Percentiles rank a stretch among this genome's conserved stretches.
Evolutionary conservation across 1,140 invertebrate genomes (phyloP).

Genomic region (Temnothorax curvispinosus): DNA sequence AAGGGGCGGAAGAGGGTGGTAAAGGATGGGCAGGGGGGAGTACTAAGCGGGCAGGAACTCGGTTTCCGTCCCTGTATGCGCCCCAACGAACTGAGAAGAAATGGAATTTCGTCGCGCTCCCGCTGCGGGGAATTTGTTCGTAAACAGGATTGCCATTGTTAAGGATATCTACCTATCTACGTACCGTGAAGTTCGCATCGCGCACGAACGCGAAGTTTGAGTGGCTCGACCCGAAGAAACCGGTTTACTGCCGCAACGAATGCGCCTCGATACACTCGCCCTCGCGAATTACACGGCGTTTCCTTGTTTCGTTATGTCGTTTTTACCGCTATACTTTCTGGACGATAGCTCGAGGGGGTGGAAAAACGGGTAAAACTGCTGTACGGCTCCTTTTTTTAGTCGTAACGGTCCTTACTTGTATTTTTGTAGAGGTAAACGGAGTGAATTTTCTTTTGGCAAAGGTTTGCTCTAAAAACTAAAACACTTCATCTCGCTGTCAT

Average conservation of each 20-base stretch:
- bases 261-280: background rate
- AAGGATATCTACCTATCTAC: slow-evolving; percentile 16
- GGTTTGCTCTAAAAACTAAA: background rate
- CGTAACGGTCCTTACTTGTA: background rate
- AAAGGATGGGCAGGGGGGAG: background rate
- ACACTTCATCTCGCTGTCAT: background rate
- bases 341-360: background rate
- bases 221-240: background rate
- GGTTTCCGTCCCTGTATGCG: slow-evolving; percentile 14
- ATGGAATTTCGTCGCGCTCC: slow-evolving; percentile 37
- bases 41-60: background rate
- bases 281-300: slow-evolving; percentile 1
- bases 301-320: slow-evolving; percentile 14
- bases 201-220: slow-evolving; percentile 4
- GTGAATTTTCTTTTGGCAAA: background rate
- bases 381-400: background rate
- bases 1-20: background rate
- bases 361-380: background rate
- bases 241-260: slow-evolving; percentile 12
- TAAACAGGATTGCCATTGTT: slow-evolving; percentile 63
- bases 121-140: slow-evolving; percentile 18
- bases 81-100: slow-evolving; percentile 30
- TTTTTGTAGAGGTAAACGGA: slow-evolving; percentile 6
- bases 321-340: slow-evolving; percentile 35
- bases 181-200: background rate